phyloP scores from a whole-genome alignment of 2,113 vertebrate genomes.

The Corynorhinus townsendii region DNA sequence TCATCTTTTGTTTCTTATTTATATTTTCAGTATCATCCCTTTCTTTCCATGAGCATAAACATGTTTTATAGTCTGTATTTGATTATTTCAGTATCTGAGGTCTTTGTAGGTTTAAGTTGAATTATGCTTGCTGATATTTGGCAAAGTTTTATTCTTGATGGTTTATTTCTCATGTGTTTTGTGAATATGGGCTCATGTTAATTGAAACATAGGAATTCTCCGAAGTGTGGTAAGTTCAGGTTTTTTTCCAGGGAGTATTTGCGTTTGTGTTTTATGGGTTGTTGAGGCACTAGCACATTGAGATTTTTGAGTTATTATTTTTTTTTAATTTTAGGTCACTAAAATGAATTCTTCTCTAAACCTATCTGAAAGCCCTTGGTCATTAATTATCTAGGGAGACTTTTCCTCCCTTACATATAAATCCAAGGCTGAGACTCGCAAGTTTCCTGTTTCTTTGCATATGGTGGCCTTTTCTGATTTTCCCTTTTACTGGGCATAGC shows the following conservation, averaged over 20 bases:
- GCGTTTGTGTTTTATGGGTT: not conserved
- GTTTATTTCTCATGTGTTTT: not conserved
- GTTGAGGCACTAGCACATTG: not conserved
- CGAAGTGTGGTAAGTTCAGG: not conserved
- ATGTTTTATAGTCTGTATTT: not conserved
- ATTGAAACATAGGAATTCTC: not conserved
- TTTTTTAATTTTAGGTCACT: not conserved
- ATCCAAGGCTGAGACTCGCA: not conserved
- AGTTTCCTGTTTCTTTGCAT: not conserved
- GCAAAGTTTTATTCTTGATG: not conserved
- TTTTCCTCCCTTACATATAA: not conserved
- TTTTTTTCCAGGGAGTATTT: not conserved
- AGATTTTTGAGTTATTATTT: not conserved
- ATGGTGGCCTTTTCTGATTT: not conserved
- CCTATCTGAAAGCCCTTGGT: not conserved
- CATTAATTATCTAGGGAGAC: not conserved
- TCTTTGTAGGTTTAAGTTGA: not conserved
- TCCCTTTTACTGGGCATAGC: not conserved
- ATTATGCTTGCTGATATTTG: constrained; percentile 6
- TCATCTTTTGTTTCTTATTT: not conserved
- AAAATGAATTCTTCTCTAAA: not conserved
- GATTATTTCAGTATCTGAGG: not conserved
- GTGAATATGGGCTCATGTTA: not conserved
- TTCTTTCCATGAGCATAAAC: not conserved
- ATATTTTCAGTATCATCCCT: not conserved